phyloP scores from a whole-genome alignment of 2,888 invertebrate species.

The Drosophila atripex region DNA sequence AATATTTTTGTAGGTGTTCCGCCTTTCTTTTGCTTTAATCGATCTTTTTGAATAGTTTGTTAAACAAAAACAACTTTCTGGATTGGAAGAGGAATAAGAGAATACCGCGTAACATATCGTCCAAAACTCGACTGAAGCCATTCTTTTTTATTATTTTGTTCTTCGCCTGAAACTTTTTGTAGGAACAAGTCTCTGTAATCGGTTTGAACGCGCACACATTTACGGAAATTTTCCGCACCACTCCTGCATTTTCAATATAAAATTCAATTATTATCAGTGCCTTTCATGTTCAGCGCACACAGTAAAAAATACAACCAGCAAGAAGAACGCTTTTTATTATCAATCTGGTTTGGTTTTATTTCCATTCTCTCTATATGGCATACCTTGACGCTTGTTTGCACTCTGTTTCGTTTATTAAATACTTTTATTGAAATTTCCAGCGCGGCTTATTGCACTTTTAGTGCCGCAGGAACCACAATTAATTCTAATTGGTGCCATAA shows the following conservation, averaged over 20 bases:
- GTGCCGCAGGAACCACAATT: slow-evolving; percentile 47
- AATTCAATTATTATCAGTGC: slow-evolving; percentile 66
- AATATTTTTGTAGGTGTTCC: too few species aligned
- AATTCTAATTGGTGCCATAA: slow-evolving; percentile 61
- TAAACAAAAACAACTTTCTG: too few species aligned
- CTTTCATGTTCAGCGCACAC: slow-evolving; percentile 46
- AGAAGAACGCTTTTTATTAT: slow-evolving; percentile 31
- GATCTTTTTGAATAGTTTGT: too few species aligned
- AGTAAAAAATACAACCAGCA: slow-evolving; percentile 20
- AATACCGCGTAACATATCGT: too few species aligned
- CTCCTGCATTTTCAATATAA: slow-evolving; percentile 45
- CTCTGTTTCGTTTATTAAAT: slow-evolving; percentile 37
- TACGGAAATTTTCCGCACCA: slow-evolving; percentile 19
- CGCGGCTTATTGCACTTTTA: slow-evolving; percentile 62
- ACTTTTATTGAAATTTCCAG: slow-evolving; percentile 52
- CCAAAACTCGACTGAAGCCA: background rate
- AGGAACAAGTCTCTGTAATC: slow-evolving; percentile 10
- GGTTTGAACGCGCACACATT: slow-evolving; percentile 8
- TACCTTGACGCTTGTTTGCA: slow-evolving; percentile 27
- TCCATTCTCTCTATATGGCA: slow-evolving; percentile 7
- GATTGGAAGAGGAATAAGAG: too few species aligned
- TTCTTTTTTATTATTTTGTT: background rate
- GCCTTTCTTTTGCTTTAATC: too few species aligned
- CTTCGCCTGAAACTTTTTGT: background rate
- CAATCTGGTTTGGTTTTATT: slow-evolving; percentile 6